Percentiles rank a stretch among this genome's conserved stretches.
Evolutionary conservation across 2,797 vertebrate genomes (phyloP).

Genomic region (Mionectes olivaceus): DNA sequence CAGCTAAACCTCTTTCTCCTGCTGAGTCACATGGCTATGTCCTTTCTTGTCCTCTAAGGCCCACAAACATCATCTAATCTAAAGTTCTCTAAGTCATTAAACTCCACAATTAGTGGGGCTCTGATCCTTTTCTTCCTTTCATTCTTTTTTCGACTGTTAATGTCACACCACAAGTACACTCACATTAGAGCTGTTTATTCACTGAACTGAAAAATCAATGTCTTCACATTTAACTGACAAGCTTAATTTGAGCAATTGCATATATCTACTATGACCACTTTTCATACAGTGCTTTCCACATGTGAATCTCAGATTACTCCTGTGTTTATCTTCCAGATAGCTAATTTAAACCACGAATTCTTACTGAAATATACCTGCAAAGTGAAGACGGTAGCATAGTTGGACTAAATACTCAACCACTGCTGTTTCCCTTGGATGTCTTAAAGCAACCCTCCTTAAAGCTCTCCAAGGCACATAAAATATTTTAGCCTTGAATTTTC

Average conservation of each 20-base stretch:
- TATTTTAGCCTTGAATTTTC: not conserved
- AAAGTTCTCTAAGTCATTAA: not conserved
- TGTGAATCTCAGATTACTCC: not conserved
- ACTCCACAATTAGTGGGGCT: slow-evolving; percentile 3
- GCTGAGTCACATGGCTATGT: not conserved
- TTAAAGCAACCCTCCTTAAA: not conserved
- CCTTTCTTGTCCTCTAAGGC: slow-evolving; percentile 39
- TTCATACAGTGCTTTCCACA: not conserved
- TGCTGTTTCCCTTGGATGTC: not conserved
- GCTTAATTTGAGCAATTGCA: not conserved
- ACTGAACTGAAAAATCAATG: slow-evolving; percentile 38
- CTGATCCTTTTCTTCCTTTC: slow-evolving; percentile 3
- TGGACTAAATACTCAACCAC: not conserved
- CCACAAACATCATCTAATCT: not conserved
- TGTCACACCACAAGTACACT: slow-evolving; percentile 5
- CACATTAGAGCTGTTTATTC: slow-evolving; percentile 12
- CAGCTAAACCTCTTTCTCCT: not conserved
- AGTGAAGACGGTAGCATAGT: rapidly evolving
- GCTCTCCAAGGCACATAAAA: rapidly evolving
- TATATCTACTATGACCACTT: not conserved
- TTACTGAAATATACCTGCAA: not conserved
- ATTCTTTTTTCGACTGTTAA: not conserved
- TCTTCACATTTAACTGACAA: slow-evolving; percentile 4
- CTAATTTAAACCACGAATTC: not conserved
- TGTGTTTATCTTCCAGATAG: not conserved